Conservation (phyloP, 1,140 invertebrate species). For the Drosophila suzukii region DNA sequence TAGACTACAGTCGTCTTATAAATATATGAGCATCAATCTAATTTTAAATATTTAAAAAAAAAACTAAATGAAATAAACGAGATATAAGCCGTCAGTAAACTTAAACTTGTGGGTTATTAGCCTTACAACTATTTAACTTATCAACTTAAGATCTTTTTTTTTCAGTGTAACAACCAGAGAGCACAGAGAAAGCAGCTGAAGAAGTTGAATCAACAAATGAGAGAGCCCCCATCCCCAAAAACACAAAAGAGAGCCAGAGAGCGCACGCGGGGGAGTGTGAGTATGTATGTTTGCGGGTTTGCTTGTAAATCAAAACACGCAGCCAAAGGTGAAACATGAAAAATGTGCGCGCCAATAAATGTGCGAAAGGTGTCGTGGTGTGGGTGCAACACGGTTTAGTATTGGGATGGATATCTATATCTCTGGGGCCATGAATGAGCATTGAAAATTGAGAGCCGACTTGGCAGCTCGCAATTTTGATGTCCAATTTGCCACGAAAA, state of each 20-base stretch:
- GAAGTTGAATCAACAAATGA: slow-evolving; percentile 73
- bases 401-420: slow-evolving; percentile 13
- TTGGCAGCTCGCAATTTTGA: slow-evolving; percentile 34
- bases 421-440: slow-evolving; percentile 40
- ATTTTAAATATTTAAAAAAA: not conserved
- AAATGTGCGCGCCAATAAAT: slow-evolving; percentile 78
- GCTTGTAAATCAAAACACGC: slow-evolving; percentile 70
- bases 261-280: slow-evolving; percentile 60
- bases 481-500: slow-evolving; percentile 57
- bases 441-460: slow-evolving; percentile 44
- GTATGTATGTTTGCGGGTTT: slow-evolving; percentile 29
- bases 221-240: slow-evolving; percentile 21
- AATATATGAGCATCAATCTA: too few relatives aligned
- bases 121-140: too few relatives aligned
- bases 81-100: too few relatives aligned
- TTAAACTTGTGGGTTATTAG: too few relatives aligned
- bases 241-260: slow-evolving; percentile 41
- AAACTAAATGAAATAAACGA: not conserved
- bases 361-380: slow-evolving; percentile 21
- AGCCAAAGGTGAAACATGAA: slow-evolving; percentile 74
- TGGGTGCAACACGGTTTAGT: slow-evolving; percentile 4
- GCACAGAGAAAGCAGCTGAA: slow-evolving; percentile 58
- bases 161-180: slow-evolving; percentile 2
- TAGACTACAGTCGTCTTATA: too few relatives aligned
- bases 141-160: not conserved